Percentiles rank a stretch among this genome's conserved stretches.
These are phyloP conservation scores for Notiomystis cincta DNA, from an alignment of 2,113 vertebrate genomes.

Conservation along the genomic window DNA sequence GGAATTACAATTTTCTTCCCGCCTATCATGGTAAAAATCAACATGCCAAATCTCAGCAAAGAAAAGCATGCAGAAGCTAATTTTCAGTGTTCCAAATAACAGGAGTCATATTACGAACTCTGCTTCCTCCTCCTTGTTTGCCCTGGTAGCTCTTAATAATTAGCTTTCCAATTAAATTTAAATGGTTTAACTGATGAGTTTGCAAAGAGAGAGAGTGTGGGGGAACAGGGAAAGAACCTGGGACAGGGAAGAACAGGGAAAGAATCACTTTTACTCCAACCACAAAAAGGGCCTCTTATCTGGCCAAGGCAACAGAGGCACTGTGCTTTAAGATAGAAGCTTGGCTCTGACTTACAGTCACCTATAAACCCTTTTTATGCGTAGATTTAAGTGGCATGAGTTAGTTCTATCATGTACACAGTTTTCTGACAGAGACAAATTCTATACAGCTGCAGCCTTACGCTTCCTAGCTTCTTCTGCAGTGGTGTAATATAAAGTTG, in stretches of 20 bases:
- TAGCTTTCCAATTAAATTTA: not conserved
- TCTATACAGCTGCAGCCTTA: not conserved
- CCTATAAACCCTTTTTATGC: not conserved
- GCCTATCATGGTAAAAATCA: not conserved
- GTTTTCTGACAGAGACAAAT: not conserved
- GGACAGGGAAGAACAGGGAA: not conserved
- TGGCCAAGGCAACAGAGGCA: not conserved
- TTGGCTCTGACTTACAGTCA: not conserved
- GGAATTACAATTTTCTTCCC: not conserved
- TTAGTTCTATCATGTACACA: not conserved
- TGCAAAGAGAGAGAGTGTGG: no score
- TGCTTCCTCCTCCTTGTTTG: not conserved
- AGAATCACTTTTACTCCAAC: not conserved
- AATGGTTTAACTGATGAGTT: not conserved
- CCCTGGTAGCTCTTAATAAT: not conserved
- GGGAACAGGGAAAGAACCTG: no score
- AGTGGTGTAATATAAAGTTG: not conserved
- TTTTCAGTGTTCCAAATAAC: not conserved
- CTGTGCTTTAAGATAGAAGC: not conserved
- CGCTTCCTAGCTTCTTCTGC: not conserved
- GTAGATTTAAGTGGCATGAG: not conserved
- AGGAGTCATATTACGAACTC: not conserved
- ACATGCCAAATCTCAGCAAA: not conserved
- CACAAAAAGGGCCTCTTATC: not conserved
- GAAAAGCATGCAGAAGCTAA: not conserved